Evolutionary conservation across 2,888 invertebrate genomes (phyloP).

Genomic region (Volucella zonaria): DNA sequence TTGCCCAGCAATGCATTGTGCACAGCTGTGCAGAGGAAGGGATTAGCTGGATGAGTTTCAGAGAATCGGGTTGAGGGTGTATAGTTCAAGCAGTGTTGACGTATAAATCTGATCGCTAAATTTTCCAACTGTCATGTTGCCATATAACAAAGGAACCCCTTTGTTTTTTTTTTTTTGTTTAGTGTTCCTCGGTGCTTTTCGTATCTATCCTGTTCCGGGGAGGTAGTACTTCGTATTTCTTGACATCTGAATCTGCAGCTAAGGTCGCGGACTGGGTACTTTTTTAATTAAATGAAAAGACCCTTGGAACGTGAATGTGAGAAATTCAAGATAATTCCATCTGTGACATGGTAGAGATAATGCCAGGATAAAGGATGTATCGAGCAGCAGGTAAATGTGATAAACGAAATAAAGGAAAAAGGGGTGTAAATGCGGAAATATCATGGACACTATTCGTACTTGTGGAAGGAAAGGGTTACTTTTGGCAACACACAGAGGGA

Average conservation of each 20-base stretch:
- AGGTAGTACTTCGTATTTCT: constrained; percentile 38
- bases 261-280: constrained; percentile 39
- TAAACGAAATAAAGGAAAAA: constrained; percentile 22
- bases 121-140: constrained; percentile 47
- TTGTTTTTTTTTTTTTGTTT: constrained; percentile 2
- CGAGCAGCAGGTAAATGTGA: constrained; percentile 43
- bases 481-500: constrained; percentile 3
- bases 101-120: constrained; percentile 52
- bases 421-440: constrained; percentile 8
- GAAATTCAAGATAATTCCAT: constrained; percentile 54
- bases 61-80: neutral
- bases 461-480: neutral
- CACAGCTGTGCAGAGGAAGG: constrained; percentile 25
- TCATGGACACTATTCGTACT: neutral
- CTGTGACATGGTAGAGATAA: constrained; percentile 35
- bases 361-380: constrained; percentile 10
- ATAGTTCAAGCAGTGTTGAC: constrained; percentile 36
- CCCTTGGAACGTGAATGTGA: constrained; percentile 41
- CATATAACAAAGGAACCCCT: constrained; percentile 12
- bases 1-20: constrained; percentile 5
- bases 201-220: constrained; percentile 23
- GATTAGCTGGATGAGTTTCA: constrained; percentile 48
- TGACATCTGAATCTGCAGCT: constrained; percentile 34
- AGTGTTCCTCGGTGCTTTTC: constrained; percentile 8
- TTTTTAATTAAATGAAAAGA: constrained; percentile 50